Percentiles rank a stretch among this genome's conserved stretches.
Evolutionary conservation across 2,888 invertebrate species (phyloP).

Genomic region (Metacarcinus magister): DNA sequence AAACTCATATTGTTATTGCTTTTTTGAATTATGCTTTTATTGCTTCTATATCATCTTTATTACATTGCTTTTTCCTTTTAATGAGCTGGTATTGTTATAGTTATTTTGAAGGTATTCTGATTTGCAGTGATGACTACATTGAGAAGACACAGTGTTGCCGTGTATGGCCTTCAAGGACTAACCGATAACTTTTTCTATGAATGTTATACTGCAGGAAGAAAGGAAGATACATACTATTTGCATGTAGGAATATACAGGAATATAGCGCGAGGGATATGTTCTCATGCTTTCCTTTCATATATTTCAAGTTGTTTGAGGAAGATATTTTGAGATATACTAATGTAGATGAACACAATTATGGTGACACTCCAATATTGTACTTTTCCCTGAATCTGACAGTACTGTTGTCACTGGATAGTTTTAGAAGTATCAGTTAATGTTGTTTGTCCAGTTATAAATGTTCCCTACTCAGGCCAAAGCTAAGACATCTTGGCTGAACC

Average conservation of each 20-base stretch:
- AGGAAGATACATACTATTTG: background rate
- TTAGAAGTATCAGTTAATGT: constrained; percentile 20
- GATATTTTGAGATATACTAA: background rate
- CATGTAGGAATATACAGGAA: background rate
- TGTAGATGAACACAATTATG: background rate
- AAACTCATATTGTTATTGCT: background rate
- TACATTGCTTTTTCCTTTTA: background rate
- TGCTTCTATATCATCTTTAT: background rate
- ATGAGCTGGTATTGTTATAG: background rate
- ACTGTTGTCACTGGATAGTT: constrained; percentile 22
- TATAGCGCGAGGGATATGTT: background rate
- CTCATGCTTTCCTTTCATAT: constrained; percentile 7
- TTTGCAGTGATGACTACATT: background rate
- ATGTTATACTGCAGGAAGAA: background rate
- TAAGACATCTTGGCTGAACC: constrained; percentile 20
- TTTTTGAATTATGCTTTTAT: constrained; percentile 36
- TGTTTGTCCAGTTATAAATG: background rate
- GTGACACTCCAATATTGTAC: background rate
- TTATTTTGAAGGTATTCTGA: background rate
- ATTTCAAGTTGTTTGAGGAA: background rate
- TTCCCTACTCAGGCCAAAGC: constrained; percentile 16
- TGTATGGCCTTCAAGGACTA: background rate
- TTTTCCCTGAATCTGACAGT: background rate
- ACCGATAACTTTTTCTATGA: background rate
- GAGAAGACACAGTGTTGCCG: background rate